Conservation (phyloP, 2,888 invertebrate genomes). For the Venustoraphidia nigricollis region DNA sequence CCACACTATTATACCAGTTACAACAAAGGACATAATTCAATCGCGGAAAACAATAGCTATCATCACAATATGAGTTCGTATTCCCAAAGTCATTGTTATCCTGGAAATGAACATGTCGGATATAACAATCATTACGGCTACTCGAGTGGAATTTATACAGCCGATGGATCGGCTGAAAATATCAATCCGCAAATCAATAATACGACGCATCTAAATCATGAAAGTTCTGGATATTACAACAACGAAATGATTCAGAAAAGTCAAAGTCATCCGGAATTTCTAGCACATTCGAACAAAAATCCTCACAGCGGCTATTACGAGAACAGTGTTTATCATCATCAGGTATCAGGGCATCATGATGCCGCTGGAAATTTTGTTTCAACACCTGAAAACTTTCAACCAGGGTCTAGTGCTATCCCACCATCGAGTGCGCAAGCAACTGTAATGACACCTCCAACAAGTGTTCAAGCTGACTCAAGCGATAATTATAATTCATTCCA, state of each 20-base stretch:
- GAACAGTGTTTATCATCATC: conserved; percentile 31
- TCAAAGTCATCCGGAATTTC: conserved; percentile 20
- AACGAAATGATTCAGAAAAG: conserved; percentile 23
- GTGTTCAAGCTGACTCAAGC: conserved; percentile 39
- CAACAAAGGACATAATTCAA: conserved; percentile 34
- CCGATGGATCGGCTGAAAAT: conserved; percentile 19
- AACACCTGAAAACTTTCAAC: conserved; percentile 26
- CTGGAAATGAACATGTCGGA: conserved; percentile 22
- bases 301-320: conserved; percentile 34
- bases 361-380: conserved; percentile 31
- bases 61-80: conserved; percentile 17
- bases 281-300: conserved; percentile 13
- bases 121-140: conserved; percentile 25
- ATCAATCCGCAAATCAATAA: conserved; percentile 16
- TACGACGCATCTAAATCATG: conserved; percentile 20
- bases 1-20: conserved; percentile 33
- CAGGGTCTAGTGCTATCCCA: conserved; percentile 29
- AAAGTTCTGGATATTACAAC: conserved; percentile 21
- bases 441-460: conserved; percentile 43
- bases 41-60: conserved; percentile 19
- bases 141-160: conserved; percentile 21
- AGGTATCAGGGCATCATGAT: conserved; percentile 28
- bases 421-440: conserved; percentile 28
- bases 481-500: conserved; percentile 56
- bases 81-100: conserved; percentile 20